phyloP scores from a whole-genome alignment of 2,888 invertebrate species.

The Acronicta aceris region DNA sequence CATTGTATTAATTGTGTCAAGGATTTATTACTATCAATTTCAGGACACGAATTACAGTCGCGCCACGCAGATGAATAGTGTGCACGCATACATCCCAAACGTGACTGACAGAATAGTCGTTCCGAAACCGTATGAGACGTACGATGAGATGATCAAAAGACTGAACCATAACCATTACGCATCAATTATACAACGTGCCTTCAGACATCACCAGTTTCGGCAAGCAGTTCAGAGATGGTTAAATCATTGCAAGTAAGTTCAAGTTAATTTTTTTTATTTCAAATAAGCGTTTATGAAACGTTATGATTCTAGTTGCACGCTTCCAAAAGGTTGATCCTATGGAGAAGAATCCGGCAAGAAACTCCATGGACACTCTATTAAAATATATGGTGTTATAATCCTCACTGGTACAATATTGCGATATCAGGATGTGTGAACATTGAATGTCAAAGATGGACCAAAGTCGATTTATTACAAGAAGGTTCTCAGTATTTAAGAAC shows the following conservation, averaged over 20 bases:
- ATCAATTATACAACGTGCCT: conserved; percentile 91
- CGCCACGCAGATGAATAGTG: conserved; percentile 90
- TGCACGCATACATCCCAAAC: conserved; percentile 89
- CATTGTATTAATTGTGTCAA: conserved; percentile 1
- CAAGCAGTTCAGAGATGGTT: conserved; percentile 79
- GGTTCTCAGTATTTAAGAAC: no score
- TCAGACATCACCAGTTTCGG: conserved; percentile 88
- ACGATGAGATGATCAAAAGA: conserved; percentile 89
- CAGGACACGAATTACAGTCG: conserved; percentile 88
- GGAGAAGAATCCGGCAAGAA: no score
- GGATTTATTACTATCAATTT: conserved; percentile 40
- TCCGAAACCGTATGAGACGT: conserved; percentile 91
- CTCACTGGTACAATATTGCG: no score
- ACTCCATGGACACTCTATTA: no score
- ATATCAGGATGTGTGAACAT: no score
- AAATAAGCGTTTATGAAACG: no score
- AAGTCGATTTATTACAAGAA: no score
- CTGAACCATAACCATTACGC: conserved; percentile 89
- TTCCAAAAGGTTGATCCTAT: no score
- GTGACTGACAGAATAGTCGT: conserved; percentile 90
- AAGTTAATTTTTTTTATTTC: no score
- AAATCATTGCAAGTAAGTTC: conserved; percentile 78
- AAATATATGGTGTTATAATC: no score
- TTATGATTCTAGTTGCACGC: no score
- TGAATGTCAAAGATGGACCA: no score